These are phyloP conservation scores for Notamacropus eugenii DNA, from an alignment of 2,797 vertebrate genomes.

Conservation along the genomic window DNA sequence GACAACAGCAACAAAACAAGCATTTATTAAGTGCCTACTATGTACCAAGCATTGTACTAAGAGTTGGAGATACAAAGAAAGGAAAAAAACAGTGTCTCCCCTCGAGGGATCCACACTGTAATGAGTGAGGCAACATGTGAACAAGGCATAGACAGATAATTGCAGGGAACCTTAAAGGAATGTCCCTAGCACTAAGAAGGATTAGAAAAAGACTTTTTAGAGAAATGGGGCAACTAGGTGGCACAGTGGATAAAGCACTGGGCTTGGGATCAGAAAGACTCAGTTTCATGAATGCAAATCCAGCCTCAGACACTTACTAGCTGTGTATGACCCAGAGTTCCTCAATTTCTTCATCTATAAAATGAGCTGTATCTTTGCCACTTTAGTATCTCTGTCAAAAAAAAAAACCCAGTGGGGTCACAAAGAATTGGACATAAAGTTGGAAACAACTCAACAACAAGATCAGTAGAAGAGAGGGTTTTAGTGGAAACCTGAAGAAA, in stretches of 20 bases:
- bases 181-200: background rate
- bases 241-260: background rate
- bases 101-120: background rate
- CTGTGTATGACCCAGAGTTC: too few species aligned
- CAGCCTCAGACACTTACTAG: background rate
- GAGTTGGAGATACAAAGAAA: background rate
- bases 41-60: too few species aligned
- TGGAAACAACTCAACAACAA: background rate
- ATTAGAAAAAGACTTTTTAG: background rate
- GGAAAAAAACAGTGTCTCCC: background rate
- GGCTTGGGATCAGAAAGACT: background rate
- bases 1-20: too few species aligned
- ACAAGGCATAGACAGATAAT: background rate
- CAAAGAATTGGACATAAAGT: background rate
- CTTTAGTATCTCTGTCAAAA: background rate
- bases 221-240: background rate
- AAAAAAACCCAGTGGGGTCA: background rate
- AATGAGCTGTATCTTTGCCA: background rate
- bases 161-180: background rate
- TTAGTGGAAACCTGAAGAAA: background rate
- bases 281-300: background rate
- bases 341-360: background rate
- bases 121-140: background rate
- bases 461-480: background rate
- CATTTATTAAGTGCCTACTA: too few species aligned